phyloP scores from a whole-genome alignment of 2,797 vertebrate species.

The Sciaenops ocellatus region DNA sequence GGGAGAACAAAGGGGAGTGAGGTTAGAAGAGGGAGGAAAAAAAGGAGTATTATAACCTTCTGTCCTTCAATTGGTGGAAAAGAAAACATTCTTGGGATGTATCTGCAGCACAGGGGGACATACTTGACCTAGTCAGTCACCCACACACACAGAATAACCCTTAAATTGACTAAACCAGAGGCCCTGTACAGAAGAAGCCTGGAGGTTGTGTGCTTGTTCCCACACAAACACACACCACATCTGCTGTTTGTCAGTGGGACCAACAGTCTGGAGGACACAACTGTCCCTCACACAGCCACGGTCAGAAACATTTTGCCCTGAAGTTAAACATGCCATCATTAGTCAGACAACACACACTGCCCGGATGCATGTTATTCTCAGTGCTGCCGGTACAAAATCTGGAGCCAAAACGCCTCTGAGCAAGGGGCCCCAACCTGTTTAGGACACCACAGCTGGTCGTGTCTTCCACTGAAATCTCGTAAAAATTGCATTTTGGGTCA shows the following conservation, averaged over 20 bases:
- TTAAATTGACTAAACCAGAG: slow-evolving; percentile 37
- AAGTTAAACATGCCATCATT: slow-evolving; percentile 25
- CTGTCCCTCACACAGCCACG: slow-evolving; percentile 13
- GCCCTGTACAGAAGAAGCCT: slow-evolving; percentile 19
- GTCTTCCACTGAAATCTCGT: too few species aligned
- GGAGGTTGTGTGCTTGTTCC: slow-evolving; percentile 41
- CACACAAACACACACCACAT: slow-evolving; percentile 29
- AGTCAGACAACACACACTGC: slow-evolving; percentile 9
- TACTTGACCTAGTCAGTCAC: slow-evolving; percentile 53
- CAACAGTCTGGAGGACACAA: slow-evolving; percentile 15
- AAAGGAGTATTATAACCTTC: slow-evolving; percentile 37
- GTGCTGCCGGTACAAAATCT: neutral
- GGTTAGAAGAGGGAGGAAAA: neutral
- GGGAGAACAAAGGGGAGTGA: slow-evolving; percentile 6
- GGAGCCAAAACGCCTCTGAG: neutral
- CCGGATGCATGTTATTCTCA: neutral
- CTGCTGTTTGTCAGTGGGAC: slow-evolving; percentile 40
- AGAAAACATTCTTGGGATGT: slow-evolving; percentile 79
- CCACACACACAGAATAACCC: slow-evolving; percentile 40
- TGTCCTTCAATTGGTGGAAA: slow-evolving; percentile 63
- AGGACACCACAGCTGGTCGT: neutral
- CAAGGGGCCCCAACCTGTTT: too few species aligned
- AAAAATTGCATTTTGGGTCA: too few species aligned
- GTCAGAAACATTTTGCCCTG: neutral
- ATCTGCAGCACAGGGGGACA: slow-evolving; percentile 60